Base-by-base conservation (phyloP, 2,113 vertebrate species). In the Dasypus novemcinctus region DNA sequence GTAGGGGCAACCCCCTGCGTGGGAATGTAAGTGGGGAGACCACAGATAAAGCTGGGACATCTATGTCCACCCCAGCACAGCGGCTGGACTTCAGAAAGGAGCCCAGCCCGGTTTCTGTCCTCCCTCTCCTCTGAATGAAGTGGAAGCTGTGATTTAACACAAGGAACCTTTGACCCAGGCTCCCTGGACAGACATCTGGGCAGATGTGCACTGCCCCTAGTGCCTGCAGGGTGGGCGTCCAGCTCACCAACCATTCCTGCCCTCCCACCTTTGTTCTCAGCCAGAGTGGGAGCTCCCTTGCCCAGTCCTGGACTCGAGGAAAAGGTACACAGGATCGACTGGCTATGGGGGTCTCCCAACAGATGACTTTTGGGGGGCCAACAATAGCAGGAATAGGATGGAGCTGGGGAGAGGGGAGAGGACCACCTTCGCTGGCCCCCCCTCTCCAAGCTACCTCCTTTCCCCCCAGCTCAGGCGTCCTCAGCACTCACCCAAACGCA, bases 401-500 rank as follows among this genome's bases (percentile, higher is more conserved):
- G 59, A 66, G 21, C 6, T 57, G 4, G 29, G 38, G 10, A 18
- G 15, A 46, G 27, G 46, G 49, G n/a, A 79, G 68, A 66, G 13
- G 33, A 18, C 49, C n/a, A 52, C 27, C 57, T 68, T 49, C 2
- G 14, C 31, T 49, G 74, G 41, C 43, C 7, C 72, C 43, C 74
- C 71, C 0, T 36, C 81, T 8, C 1, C 5, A 31, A 64, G 57
- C 63, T 75, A 72, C 9, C 49, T 9, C 74, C 66, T 57, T 52
- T 36, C 4, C 9, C 71, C 68, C 94, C 36, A 29, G 38, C 64
- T 36, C 64, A 13, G 38, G 74, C 0, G 2, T 21, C 75, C 66
- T 87, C 68, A 21, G 63, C 84, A 98, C 97, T 98, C 94, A 97
- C 97, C 97, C 91, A 84, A 74, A 82, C 96, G 96, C 97, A 98